A percentile compares a stretch with the other conserved stretches of the same genome.
Evolutionary conservation across 1,140 invertebrate species (phyloP).

Genomic region (Gyrodactylus salaris): DNA sequence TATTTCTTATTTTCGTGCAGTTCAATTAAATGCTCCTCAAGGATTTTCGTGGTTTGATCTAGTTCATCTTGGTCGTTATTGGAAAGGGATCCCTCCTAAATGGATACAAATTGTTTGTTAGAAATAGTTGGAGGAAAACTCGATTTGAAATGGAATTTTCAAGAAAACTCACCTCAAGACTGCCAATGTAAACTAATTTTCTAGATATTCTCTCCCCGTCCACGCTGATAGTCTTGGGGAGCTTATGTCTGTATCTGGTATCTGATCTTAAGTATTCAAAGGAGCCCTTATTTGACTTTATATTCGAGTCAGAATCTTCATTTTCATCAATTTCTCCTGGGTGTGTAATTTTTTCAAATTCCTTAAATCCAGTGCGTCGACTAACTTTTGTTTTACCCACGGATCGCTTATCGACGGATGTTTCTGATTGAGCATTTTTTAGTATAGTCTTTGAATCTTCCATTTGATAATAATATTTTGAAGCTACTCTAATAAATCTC

Average conservation of each 20-base stretch:
- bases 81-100: background rate
- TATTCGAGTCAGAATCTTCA: background rate
- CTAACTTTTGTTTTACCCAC: too few species aligned
- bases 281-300: too few species aligned
- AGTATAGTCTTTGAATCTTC: too few species aligned
- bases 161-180: background rate
- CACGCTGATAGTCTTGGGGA: background rate
- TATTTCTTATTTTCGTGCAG: background rate
- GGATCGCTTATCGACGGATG: too few species aligned
- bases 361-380: too few species aligned
- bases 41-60: background rate
- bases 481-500: too few species aligned
- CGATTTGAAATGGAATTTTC: background rate
- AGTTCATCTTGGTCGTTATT: background rate
- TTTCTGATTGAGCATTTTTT: too few species aligned
- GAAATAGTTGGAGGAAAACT: too few species aligned
- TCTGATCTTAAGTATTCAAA: too few species aligned
- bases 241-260: background rate
- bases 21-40: background rate
- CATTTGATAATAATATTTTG: too few species aligned
- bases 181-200: background rate
- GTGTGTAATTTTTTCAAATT: background rate
- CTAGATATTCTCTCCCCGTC: background rate
- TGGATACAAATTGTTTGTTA: too few species aligned
- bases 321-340: background rate